phyloP scores from a whole-genome alignment of 2,888 invertebrate genomes.

The Paralinhomoeus sp. region DNA sequence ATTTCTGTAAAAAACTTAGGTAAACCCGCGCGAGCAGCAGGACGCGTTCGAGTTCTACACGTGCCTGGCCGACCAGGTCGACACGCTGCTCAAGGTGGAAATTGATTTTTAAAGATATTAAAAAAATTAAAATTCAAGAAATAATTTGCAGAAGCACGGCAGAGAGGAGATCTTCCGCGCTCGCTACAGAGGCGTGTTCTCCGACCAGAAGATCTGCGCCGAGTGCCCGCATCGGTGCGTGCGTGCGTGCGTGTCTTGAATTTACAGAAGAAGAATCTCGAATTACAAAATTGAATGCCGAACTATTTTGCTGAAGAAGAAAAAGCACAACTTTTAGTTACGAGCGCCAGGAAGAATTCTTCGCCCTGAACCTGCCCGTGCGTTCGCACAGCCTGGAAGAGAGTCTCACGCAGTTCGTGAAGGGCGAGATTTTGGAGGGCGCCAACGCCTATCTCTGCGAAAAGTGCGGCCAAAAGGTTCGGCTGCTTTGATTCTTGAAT shows the following conservation, averaged over 20 bases:
- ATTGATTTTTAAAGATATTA: conserved; percentile 11
- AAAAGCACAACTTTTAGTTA: too few species aligned
- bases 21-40: conserved; percentile 34
- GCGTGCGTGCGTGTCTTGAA: background rate
- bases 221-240: conserved; percentile 33
- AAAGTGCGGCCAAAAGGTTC: conserved; percentile 33
- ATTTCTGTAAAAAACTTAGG: too few species aligned
- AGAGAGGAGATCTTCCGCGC: conserved; percentile 28
- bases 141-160: conserved; percentile 26
- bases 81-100: conserved; percentile 31
- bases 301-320: too few species aligned
- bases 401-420: conserved; percentile 34
- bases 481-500: background rate
- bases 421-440: conserved; percentile 34
- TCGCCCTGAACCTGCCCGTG: conserved; percentile 32
- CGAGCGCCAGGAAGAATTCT: conserved; percentile 33
- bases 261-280: conserved; percentile 25
- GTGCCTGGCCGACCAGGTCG: conserved; percentile 32
- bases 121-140: background rate
- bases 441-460: conserved; percentile 36
- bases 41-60: conserved; percentile 36
- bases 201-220: conserved; percentile 35
- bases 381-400: conserved; percentile 27
- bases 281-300: too few species aligned
- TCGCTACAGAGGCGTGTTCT: conserved; percentile 33